Percentiles rank a stretch among this genome's conserved stretches.
phyloP scores from a whole-genome alignment of 92 coral and sea anemone species.

The Porites evermanni region DNA sequence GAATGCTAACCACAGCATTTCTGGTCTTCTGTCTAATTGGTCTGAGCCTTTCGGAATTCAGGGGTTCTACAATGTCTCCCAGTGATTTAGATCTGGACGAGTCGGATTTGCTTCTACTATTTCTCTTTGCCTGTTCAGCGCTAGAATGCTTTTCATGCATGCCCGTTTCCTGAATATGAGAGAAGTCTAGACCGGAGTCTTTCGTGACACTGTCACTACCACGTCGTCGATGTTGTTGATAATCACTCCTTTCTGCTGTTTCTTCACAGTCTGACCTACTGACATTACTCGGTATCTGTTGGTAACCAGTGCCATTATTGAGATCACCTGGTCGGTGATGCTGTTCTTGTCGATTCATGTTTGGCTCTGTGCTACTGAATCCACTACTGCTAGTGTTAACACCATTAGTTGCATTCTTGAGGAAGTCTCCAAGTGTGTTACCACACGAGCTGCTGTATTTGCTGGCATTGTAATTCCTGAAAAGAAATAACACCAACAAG shows the following conservation, averaged over 20 bases:
- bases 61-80: slow-evolving; percentile 94
- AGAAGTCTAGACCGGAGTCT: slow-evolving; percentile 68
- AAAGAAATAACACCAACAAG: neutral
- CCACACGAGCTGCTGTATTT: slow-evolving; percentile 78
- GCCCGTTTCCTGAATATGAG: slow-evolving; percentile 35
- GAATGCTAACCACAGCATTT: slow-evolving; percentile 96
- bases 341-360: slow-evolving; percentile 13
- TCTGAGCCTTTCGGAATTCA: slow-evolving; percentile 91
- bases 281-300: slow-evolving; percentile 11
- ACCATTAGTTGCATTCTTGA: slow-evolving; percentile 48
- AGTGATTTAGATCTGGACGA: slow-evolving; percentile 67
- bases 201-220: slow-evolving; percentile 89
- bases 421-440: slow-evolving; percentile 63
- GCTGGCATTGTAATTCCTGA: slow-evolving; percentile 86
- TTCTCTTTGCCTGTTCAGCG: slow-evolving; percentile 41
- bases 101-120: slow-evolving; percentile 51
- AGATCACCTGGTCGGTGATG: slow-evolving; percentile 11
- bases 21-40: slow-evolving; percentile 98
- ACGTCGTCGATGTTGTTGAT: slow-evolving; percentile 61
- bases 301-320: slow-evolving; percentile 11
- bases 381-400: slow-evolving; percentile 77
- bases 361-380: slow-evolving; percentile 54
- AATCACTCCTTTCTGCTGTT: slow-evolving; percentile 18
- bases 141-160: slow-evolving; percentile 6
- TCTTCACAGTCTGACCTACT: slow-evolving; percentile 20